Evolutionary conservation across 2,888 invertebrate genomes (phyloP).

Genomic region (Drosophila parthenogenetica): DNA sequence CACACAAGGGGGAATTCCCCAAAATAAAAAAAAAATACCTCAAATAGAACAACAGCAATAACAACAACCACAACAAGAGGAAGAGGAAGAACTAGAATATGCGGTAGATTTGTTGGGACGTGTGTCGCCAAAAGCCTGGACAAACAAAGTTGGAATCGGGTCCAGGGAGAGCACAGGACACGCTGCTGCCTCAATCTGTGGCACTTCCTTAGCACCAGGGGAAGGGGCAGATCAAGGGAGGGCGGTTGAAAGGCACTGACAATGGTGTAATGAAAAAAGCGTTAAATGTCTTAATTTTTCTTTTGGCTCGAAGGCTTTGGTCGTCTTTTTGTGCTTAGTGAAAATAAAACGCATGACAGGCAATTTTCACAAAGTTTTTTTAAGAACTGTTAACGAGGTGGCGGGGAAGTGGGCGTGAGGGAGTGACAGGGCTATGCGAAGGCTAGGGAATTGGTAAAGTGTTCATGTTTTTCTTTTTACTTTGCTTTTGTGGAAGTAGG

Average conservation of each 20-base stretch:
- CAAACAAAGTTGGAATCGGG: constrained; percentile 40
- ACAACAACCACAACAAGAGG: neutral
- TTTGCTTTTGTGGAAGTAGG: neutral
- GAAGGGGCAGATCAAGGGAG: neutral
- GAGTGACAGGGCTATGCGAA: neutral
- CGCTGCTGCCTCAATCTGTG: constrained; percentile 18
- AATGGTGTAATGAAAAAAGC: constrained; percentile 72
- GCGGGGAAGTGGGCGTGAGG: constrained; percentile 3
- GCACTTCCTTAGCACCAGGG: constrained; percentile 3
- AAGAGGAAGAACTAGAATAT: neutral
- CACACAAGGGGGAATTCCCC: constrained; percentile 25
- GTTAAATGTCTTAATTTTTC: constrained; percentile 79
- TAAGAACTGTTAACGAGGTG: constrained; percentile 57
- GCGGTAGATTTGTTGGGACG: constrained; percentile 51
- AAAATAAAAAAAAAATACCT: neutral
- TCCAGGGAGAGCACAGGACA: constrained; percentile 3
- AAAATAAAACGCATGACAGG: constrained; percentile 74
- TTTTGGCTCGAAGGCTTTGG: constrained; percentile 31
- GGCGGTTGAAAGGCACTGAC: constrained; percentile 31
- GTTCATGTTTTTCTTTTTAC: constrained; percentile 10
- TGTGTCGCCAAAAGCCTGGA: constrained; percentile 52
- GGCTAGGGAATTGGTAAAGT: constrained; percentile 1
- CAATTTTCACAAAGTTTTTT: constrained; percentile 71
- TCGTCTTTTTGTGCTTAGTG: constrained; percentile 45
- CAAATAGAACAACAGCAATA: constrained; percentile 13